A percentile compares a stretch with the other conserved stretches of the same genome.
These are phyloP conservation scores for Siphonodentalium dalli DNA, from an alignment of 2,888 invertebrate species.

Conservation along the genomic window DNA sequence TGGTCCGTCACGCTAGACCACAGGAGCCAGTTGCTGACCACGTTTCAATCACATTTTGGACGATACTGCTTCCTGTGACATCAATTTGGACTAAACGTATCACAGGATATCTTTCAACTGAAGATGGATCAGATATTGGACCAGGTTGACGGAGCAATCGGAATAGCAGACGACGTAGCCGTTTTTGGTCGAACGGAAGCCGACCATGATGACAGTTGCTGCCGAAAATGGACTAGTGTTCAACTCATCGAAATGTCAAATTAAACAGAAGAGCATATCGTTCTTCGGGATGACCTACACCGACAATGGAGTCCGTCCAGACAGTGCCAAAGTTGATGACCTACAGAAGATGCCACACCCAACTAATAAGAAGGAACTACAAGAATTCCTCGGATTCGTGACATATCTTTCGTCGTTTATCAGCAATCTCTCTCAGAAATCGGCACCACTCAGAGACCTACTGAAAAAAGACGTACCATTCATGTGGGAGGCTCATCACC, in stretches of 20 bases:
- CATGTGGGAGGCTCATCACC: constrained; percentile 20
- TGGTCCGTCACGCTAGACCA: not conserved
- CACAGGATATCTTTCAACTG: constrained; percentile 1
- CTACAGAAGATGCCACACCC: constrained; percentile 19
- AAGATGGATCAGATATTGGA: constrained; percentile 9
- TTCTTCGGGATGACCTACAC: constrained; percentile 13
- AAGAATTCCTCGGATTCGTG: constrained; percentile 24
- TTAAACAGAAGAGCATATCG: constrained; percentile 5
- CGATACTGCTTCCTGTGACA: not conserved
- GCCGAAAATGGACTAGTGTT: not conserved
- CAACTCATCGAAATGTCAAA: constrained; percentile 15
- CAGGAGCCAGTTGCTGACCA: constrained; percentile 1
- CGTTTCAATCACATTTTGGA: constrained; percentile 5
- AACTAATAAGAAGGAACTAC: constrained; percentile 12
- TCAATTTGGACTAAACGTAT: constrained; percentile 1
- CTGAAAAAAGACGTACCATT: constrained; percentile 23
- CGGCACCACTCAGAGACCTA: constrained; percentile 15
- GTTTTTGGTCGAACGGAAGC: constrained; percentile 3
- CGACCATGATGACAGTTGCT: constrained; percentile 3
- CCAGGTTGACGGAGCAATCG: not conserved
- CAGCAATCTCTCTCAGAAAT: constrained; percentile 22
- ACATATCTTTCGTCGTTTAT: constrained; percentile 21
- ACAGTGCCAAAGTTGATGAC: constrained; percentile 6
- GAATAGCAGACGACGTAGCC: constrained; percentile 10
- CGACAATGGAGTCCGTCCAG: constrained; percentile 1